phyloP scores from a whole-genome alignment of 1,140 invertebrate genomes.

The silkworm (Bombyx mori) region ASM3026992v2 NC_085115.1:2272001-2272500 shows the following conservation, averaged over 20 bases:
- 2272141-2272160: slow-evolving; percentile 94
- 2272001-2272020: slow-evolving; percentile 74
- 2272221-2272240: slow-evolving; percentile 67
- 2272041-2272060: slow-evolving; percentile 83
- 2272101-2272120: slow-evolving; percentile 78
- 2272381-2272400: slow-evolving; percentile 70
- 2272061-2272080: slow-evolving; percentile 69
- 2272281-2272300: slow-evolving; percentile 25
- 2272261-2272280: slow-evolving; percentile 58
- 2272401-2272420: slow-evolving; percentile 71
- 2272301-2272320: slow-evolving; percentile 52
- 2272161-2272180: slow-evolving; percentile 95
- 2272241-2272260: slow-evolving; percentile 59
- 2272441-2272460: slow-evolving; percentile 59
- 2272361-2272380: slow-evolving; percentile 71
- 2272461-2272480: slow-evolving; percentile 57
- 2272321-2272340: slow-evolving; percentile 71
- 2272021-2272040: slow-evolving; percentile 72
- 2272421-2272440: slow-evolving; percentile 69
- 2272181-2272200: slow-evolving; percentile 95
- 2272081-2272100: slow-evolving; percentile 72
- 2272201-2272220: slow-evolving; percentile 84
- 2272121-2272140: slow-evolving; percentile 78
- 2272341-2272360: slow-evolving; percentile 69
- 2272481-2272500: too few relatives aligned